phyloP scores from a whole-genome alignment of 2,113 vertebrate genomes.

The Tenrec ecaudatus region DNA sequence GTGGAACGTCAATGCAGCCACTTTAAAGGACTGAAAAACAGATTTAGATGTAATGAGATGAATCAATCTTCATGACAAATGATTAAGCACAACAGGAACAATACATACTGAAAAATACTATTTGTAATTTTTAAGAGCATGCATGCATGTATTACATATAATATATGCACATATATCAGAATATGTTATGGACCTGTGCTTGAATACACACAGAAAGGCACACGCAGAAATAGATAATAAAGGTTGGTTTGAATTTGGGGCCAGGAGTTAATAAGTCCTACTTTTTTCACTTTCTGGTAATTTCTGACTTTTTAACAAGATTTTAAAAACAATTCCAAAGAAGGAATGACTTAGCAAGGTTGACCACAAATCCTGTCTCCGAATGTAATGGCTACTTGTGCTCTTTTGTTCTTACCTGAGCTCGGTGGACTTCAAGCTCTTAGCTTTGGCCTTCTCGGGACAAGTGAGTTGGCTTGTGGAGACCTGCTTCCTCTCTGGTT shows the following conservation, averaged over 20 bases:
- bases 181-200: not conserved
- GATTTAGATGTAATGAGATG: not conserved
- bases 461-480: constrained; percentile 32
- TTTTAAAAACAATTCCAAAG: constrained; percentile 52
- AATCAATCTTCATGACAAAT: not conserved
- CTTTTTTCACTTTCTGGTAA: constrained; percentile 33
- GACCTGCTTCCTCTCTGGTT: not conserved
- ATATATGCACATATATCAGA: not conserved
- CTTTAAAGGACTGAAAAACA: constrained; percentile 46
- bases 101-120: constrained; percentile 9
- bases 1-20: not conserved
- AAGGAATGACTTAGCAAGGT: constrained; percentile 22
- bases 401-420: not conserved
- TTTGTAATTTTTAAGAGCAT: constrained; percentile 16
- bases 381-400: not conserved
- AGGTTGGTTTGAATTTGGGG: constrained; percentile 29
- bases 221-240: not conserved
- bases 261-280: not conserved
- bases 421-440: not conserved
- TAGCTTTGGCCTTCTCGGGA: not conserved
- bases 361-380: not conserved
- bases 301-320: not conserved
- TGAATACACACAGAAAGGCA: not conserved
- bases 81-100: not conserved
- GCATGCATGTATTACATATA: not conserved